Conservation (phyloP, 2,888 invertebrate species). For the Carcina quercana region DNA sequence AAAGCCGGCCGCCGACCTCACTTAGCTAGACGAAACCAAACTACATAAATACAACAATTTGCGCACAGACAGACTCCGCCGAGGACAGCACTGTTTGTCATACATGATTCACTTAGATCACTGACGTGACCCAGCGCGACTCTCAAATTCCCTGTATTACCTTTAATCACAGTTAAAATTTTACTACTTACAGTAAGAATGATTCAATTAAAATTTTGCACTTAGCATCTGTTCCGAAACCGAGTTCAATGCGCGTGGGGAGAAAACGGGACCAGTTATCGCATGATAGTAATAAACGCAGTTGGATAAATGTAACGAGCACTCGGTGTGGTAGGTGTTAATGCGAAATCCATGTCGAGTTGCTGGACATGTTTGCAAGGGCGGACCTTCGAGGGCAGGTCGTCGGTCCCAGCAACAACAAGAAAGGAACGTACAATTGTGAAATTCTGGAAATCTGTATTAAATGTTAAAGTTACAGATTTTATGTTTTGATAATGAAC, state of each 20-base stretch:
- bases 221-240: slow-evolving; percentile 19
- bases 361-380: slow-evolving; percentile 46
- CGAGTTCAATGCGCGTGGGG: slow-evolving; percentile 20
- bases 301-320: slow-evolving; percentile 37
- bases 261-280: slow-evolving; percentile 16
- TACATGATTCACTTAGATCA: slow-evolving; percentile 7
- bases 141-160: too few relatives aligned
- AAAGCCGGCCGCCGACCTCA: slow-evolving; percentile 30
- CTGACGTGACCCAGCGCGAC: too few relatives aligned
- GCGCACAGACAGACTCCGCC: neutral
- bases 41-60: slow-evolving; percentile 15
- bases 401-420: neutral
- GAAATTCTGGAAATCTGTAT: too few relatives aligned
- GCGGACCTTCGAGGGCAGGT: slow-evolving; percentile 19
- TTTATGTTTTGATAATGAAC: too few relatives aligned
- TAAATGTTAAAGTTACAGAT: too few relatives aligned
- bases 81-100: neutral
- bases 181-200: slow-evolving; percentile 7
- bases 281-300: slow-evolving; percentile 22
- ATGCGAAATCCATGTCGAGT: slow-evolving; percentile 53
- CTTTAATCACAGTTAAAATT: too few relatives aligned
- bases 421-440: too few relatives aligned
- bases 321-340: slow-evolving; percentile 37
- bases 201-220: slow-evolving; percentile 24
- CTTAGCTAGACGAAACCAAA: slow-evolving; percentile 31